Base-by-base conservation (phyloP, 2,113 vertebrate genomes). In the Prunella himalayana region DNA sequence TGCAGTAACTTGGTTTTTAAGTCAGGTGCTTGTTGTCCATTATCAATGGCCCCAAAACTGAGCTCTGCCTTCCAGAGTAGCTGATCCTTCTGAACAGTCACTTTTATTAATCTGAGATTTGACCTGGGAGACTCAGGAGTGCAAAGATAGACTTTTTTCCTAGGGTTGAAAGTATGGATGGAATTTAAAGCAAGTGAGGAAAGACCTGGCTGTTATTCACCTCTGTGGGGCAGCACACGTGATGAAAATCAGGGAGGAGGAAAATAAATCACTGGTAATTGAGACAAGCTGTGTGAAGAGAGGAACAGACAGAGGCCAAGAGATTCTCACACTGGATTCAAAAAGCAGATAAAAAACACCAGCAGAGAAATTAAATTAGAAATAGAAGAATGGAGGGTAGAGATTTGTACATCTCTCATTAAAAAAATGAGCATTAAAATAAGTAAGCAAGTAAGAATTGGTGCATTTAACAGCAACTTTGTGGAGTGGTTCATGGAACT, bases 121-220 rank as follows among this genome's bases (percentile, higher is more conserved):
- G 68, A 54, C 70, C 39, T 47, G 54, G 51, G 68, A 88, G 54
- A 22, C 51, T 82, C 61, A 7, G 20, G 61, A 94, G 72, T 0
- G 0, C 21, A 4, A 44, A 76, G 23, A 53, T 2, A 7, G 60
- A 39, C 20, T 37, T 90, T 72, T 51, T 73, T 14, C 66, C n/a
- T 90, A 18, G 22, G 13, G 37, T n/a, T 90, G 41, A 53, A 93
- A 57, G 11, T 6, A 25, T 42, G 54, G 71, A 39, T 85, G 70
- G 92, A 93, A 93, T 95, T 91, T 81, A 82, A 91, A 96, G 44
- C 57, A 63, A 71, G 71, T 22, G 41, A 80, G 61, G 65, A 61
- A 53, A 70, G 44, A 49, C 65, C 56, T 50, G 0, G 5, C 65
- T 60, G 41, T 79, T 93, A 20, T 8, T 95, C 88, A 66, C 75